Base-by-base conservation (phyloP, 2,797 vertebrate genomes). In the Labroides dimidiatus region DNA sequence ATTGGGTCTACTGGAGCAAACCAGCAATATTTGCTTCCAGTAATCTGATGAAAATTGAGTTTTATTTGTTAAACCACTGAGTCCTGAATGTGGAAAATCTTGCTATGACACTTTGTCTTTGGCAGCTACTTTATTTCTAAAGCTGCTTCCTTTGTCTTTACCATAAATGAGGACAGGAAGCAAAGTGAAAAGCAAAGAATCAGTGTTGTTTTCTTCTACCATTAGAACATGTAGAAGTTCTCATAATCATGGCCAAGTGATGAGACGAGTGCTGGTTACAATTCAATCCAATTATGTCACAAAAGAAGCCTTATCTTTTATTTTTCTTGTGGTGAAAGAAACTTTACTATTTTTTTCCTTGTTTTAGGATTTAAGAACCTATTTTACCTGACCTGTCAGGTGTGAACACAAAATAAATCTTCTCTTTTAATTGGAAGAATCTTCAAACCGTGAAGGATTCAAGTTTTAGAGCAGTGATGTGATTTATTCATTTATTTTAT, bases 141-240 rank as follows among this genome's bases (percentile, higher is more conserved):
- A n/a, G n/a, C n/a, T n/a, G n/a, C n/a, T n/a, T 88, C 77, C 69
- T 70, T 62, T 72, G 78, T n/a, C 15, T 3, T 9, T 65, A 36
- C 55, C n/a, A 33, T 8, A 14, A 13, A 44, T 76, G 69, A 69
- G 27, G 65, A 37, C 15, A 65, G 43, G 48, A 50, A 70, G 45
- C 17, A 52, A 16, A 41, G 17, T 3, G 1, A 62, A 36, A 12
- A 39, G 42, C 75, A 68, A 10, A 19, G 36, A 61, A 45, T 20
- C 36, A 2, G 37, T 14, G 13, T 11, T 14, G 13, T 4, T 39
- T 12, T 39, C 12, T 13, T 39, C 37, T 14, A 13, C 37, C 37
- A 14, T 14, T 13, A 14, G 1, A 13, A 39, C 11, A 39, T 1
- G 2, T 39, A 3, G 13, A 39, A 2, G 37, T 2, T 3, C 4